These are phyloP conservation scores for Cylindroiulus punctatus DNA, from an alignment of 2,888 invertebrate genomes.

Conservation along the genomic window DNA sequence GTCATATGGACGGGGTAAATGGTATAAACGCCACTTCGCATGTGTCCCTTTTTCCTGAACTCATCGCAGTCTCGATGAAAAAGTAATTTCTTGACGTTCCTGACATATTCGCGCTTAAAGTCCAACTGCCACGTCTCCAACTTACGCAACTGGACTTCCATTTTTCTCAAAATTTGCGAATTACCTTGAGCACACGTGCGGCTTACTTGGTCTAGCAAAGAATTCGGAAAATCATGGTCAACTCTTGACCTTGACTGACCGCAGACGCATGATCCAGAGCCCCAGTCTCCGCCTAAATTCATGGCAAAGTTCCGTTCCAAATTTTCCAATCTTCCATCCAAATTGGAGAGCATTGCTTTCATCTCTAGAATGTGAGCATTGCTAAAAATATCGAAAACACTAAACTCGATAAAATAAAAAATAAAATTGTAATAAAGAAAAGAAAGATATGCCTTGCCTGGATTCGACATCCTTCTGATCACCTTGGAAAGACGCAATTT, in stretches of 20 bases:
- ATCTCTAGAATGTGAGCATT: background rate
- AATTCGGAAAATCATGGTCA: background rate
- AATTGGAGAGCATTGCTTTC: background rate
- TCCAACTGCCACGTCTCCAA: constrained; percentile 20
- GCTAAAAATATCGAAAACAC: background rate
- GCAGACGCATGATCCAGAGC: background rate
- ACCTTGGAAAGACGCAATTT: background rate
- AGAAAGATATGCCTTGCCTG: background rate
- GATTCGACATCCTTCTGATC: background rate
- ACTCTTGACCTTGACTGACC: background rate
- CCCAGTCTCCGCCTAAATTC: background rate
- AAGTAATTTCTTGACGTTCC: background rate
- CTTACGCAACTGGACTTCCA: background rate
- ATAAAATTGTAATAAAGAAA: background rate
- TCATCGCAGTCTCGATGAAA: constrained; percentile 26
- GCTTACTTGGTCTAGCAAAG: background rate
- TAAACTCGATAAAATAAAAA: background rate
- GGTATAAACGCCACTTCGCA: background rate
- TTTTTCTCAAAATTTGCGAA: background rate
- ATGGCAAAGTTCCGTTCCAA: background rate
- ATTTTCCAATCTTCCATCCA: background rate
- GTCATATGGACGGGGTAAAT: background rate
- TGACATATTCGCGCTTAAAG: background rate
- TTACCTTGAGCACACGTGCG: background rate
- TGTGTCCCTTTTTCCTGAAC: background rate